These are phyloP conservation scores for Stenodema calcarata DNA, from an alignment of 2,888 invertebrate species.

Conservation along the genomic window DNA sequence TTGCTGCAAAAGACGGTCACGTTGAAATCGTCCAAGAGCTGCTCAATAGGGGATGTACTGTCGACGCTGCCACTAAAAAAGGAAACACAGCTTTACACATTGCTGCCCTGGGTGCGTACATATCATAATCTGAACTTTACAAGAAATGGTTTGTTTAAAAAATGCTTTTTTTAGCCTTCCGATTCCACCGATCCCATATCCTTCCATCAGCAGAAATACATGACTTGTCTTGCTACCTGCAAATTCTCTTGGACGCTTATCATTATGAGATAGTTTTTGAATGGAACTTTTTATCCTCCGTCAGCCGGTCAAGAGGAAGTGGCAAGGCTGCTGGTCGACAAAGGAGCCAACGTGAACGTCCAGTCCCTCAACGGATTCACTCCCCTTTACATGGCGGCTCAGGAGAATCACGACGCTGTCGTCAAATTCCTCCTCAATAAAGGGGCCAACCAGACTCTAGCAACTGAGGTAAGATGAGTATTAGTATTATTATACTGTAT, in stretches of 20 bases:
- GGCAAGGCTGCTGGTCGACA: slow-evolving; percentile 86
- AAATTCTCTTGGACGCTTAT: no score
- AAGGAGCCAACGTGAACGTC: slow-evolving; percentile 93
- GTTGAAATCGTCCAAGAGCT: slow-evolving; percentile 90
- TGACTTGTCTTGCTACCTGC: no score
- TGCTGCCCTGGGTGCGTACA: slow-evolving; percentile 76
- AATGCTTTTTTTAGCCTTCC: no score
- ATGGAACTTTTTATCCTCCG: slow-evolving; percentile 37
- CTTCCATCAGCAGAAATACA: no score
- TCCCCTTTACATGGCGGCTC: slow-evolving; percentile 98
- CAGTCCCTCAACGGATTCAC: slow-evolving; percentile 98
- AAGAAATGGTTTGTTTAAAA: no score
- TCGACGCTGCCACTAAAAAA: slow-evolving; percentile 97
- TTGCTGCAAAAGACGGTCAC: slow-evolving; percentile 98
- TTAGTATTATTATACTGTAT: no score
- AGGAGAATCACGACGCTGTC: slow-evolving; percentile 93
- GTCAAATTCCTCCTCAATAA: slow-evolving; percentile 89
- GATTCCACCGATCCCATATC: no score
- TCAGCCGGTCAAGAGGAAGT: slow-evolving; percentile 92
- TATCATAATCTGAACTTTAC: no score
- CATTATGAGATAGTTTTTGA: no score
- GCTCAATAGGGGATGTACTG: slow-evolving; percentile 85
- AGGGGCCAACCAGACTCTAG: slow-evolving; percentile 94
- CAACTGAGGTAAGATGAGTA: slow-evolving; percentile 92
- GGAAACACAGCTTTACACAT: slow-evolving; percentile 97